Evolutionary conservation across 2,888 invertebrate genomes (phyloP).

Genomic region (Omphaloscelis lunosa): DNA sequence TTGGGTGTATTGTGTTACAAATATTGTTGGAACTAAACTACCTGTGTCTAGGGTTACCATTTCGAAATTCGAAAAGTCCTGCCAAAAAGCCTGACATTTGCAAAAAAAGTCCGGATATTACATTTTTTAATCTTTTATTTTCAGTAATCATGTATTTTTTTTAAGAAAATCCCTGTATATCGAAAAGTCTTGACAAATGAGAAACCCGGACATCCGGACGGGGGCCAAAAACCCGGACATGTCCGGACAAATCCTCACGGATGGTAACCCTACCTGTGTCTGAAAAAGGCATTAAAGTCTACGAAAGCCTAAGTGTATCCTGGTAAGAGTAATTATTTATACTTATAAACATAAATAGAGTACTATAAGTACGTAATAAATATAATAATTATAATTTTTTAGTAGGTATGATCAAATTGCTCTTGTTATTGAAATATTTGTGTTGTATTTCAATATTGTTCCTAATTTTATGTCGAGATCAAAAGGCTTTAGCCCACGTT

Average conservation of each 20-base stretch:
- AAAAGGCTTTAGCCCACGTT: constrained; percentile 6
- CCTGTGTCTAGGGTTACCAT: no score
- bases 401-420: constrained; percentile 7
- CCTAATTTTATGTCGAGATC: constrained; percentile 37
- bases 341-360: neutral
- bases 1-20: constrained; percentile 6
- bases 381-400: neutral
- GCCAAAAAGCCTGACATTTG: no score
- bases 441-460: constrained; percentile 44
- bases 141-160: no score
- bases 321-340: constrained; percentile 10
- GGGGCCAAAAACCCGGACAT: no score
- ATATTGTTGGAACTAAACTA: neutral
- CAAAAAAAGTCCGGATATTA: no score
- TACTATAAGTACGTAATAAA: neutral
- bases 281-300: neutral
- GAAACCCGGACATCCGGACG: no score
- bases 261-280: neutral
- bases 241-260: no score
- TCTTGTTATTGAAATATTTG: constrained; percentile 29
- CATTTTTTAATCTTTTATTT: no score
- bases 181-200: no score
- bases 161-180: no score
- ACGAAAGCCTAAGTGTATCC: neutral
- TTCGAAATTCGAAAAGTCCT: no score